Evolutionary conservation across 1,140 invertebrate genomes (phyloP).

Genomic region (Drosophila bifasciata): DNA sequence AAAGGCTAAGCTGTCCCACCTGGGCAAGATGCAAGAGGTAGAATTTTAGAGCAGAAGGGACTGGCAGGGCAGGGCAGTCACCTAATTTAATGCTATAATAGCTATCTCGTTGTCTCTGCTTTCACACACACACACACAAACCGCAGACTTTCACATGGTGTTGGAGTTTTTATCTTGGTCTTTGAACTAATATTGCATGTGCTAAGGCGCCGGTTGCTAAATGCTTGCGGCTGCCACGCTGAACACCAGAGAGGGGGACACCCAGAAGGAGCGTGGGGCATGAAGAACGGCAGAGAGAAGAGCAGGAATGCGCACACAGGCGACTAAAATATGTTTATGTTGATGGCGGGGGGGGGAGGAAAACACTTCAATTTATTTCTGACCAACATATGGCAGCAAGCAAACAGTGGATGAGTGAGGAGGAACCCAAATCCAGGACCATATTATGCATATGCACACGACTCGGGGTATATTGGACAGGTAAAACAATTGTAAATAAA

Average conservation of each 20-base stretch:
- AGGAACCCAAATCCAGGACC: slow-evolving; percentile 12
- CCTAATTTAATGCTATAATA: slow-evolving; percentile 75
- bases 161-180: slow-evolving; percentile 64
- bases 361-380: slow-evolving; percentile 81
- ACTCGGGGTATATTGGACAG: slow-evolving; percentile 13
- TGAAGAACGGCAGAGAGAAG: slow-evolving; percentile 1
- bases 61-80: slow-evolving; percentile 37
- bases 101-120: slow-evolving; percentile 20
- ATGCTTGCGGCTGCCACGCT: slow-evolving; percentile 59
- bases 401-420: slow-evolving; percentile 3
- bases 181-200: slow-evolving; percentile 71
- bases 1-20: slow-evolving; percentile 74
- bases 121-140: not conserved
- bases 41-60: slow-evolving; percentile 1
- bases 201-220: slow-evolving; percentile 74
- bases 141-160: slow-evolving; percentile 34
- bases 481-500: not conserved
- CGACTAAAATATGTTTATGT: slow-evolving; percentile 54
- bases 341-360: slow-evolving; percentile 34
- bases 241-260: slow-evolving; percentile 21
- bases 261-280: not conserved
- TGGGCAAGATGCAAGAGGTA: slow-evolving; percentile 38
- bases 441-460: not conserved
- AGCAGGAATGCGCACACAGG: slow-evolving; percentile 5
- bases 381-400: slow-evolving; percentile 72